Base-by-base conservation (phyloP, 2,797 vertebrate genomes). In the Falco berigora region DNA sequence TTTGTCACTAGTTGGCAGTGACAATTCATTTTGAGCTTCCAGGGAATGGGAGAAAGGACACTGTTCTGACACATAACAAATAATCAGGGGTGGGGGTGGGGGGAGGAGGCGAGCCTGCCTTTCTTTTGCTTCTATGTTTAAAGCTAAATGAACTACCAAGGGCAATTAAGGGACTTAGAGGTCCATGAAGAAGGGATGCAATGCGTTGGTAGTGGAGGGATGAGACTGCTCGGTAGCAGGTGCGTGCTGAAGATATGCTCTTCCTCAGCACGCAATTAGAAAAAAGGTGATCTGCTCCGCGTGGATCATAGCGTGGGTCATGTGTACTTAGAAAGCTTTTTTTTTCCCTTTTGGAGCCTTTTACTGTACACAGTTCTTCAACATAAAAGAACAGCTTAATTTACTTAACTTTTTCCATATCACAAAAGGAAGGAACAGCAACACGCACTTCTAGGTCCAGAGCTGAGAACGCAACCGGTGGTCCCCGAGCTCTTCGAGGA, bases 221-320 rank as follows among this genome's bases (percentile, higher is more conserved):
- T 42, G 44, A 28, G 47, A 30, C 38, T 6, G 7, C 27, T 42
- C 27, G 15, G 9, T 2, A 59, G 55, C 46, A 63, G 76, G 13
- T 14, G 2, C 2, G 4, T 9, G 40, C 50, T 22, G 42, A 20
- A 73, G 38, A 30, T 36, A 2, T 0, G 6, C 15, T 21, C 4
- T 32, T 61, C 17, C 42, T 38, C 36, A 36, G 69, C 40, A 14
- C 3, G 3, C 30, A 11, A 1, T 24, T 20, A 24, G 34, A 30
- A 18, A 8, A 8, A 49, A 36, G 32, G 14, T 19, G 24, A 27
- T 20, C 24, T 34, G 3, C 32, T 12, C 12, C 5, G 1, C 14
- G 0, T 9, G 42, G 47, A 10, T 21, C 44, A 11, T 5, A 9
- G 46, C 14, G 2, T 14, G 23, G 14, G 3, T 38, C 12, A 1